These are phyloP conservation scores for Hypena proboscidalis DNA, from an alignment of 2,888 invertebrate species.

Conservation along the genomic window DNA sequence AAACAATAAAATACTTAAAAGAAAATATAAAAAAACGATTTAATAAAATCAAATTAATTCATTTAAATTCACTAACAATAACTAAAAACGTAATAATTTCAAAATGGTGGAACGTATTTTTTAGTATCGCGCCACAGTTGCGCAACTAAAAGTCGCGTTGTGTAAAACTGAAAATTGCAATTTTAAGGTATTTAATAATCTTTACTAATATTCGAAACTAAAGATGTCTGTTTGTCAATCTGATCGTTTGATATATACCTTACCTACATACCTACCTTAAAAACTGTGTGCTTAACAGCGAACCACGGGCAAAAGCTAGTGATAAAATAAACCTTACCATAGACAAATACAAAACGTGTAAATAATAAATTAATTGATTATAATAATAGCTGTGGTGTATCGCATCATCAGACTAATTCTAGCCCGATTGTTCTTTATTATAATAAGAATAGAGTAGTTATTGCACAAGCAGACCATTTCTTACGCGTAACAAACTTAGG, in stretches of 20 bases:
- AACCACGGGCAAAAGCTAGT: too few relatives aligned
- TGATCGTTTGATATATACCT: too few relatives aligned
- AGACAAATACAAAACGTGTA: too few relatives aligned
- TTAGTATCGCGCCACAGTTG: slow-evolving; percentile 7
- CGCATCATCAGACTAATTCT: slow-evolving; percentile 17
- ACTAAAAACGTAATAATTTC: slow-evolving; percentile 1
- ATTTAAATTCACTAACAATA: slow-evolving; percentile 4
- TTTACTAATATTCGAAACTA: too few relatives aligned
- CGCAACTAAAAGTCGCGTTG: neutral
- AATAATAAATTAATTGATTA: neutral
- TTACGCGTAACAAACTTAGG: too few relatives aligned
- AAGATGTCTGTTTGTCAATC: too few relatives aligned
- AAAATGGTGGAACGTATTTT: too few relatives aligned
- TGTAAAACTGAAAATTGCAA: too few relatives aligned
- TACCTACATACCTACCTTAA: too few relatives aligned
- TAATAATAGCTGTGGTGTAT: neutral
- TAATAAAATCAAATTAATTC: neutral
- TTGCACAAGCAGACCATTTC: slow-evolving; percentile 32
- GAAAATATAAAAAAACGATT: slow-evolving; percentile 7
- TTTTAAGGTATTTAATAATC: too few relatives aligned
- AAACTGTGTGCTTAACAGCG: too few relatives aligned
- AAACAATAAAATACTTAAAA: slow-evolving; percentile 2
- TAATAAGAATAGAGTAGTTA: slow-evolving; percentile 22
- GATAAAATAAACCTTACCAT: too few relatives aligned
- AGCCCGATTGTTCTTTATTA: slow-evolving; percentile 17